phyloP scores from a whole-genome alignment of 2,888 invertebrate genomes.

The Drosophila hawaiiensis region DNA sequence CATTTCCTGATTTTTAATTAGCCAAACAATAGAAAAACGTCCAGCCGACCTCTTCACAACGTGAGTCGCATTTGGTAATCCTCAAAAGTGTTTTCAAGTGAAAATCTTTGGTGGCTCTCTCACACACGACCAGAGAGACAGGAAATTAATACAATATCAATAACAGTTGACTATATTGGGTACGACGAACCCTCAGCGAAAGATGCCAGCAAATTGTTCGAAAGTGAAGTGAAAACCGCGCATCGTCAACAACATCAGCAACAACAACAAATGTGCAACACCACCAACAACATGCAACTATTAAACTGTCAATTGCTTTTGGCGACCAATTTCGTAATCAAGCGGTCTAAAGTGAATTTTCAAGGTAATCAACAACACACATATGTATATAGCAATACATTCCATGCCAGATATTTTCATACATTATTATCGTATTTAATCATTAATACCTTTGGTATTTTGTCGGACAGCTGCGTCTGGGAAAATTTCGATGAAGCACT shows the following conservation, averaged over 20 bases:
- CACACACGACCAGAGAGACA: slow-evolving; percentile 30
- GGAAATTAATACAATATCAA: slow-evolving; percentile 70
- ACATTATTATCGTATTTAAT: slow-evolving; percentile 20
- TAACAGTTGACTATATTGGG: slow-evolving; percentile 41
- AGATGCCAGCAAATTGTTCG: slow-evolving; percentile 26
- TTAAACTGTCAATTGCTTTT: slow-evolving; percentile 54
- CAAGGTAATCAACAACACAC: slow-evolving; percentile 45
- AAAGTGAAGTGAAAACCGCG: slow-evolving; percentile 56
- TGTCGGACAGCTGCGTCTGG: neutral
- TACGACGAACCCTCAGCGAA: slow-evolving; percentile 44
- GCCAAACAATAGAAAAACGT: slow-evolving; percentile 56
- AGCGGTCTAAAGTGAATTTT: slow-evolving; percentile 25
- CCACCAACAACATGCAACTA: slow-evolving; percentile 24
- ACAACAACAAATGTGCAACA: slow-evolving; percentile 4
- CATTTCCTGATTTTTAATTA: slow-evolving; percentile 79
- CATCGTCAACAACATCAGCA: slow-evolving; percentile 5
- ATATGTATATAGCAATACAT: neutral
- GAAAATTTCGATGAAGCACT: slow-evolving; percentile 17
- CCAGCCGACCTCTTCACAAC: slow-evolving; percentile 33
- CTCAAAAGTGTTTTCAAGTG: slow-evolving; percentile 32
- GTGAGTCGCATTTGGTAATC: slow-evolving; percentile 59
- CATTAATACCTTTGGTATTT: slow-evolving; percentile 12
- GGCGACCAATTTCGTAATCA: slow-evolving; percentile 53
- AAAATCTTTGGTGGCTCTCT: slow-evolving; percentile 16
- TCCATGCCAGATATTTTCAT: slow-evolving; percentile 8